Evolutionary conservation across 2,888 invertebrate genomes (phyloP).

Genomic region (Copidosoma aretas): DNA sequence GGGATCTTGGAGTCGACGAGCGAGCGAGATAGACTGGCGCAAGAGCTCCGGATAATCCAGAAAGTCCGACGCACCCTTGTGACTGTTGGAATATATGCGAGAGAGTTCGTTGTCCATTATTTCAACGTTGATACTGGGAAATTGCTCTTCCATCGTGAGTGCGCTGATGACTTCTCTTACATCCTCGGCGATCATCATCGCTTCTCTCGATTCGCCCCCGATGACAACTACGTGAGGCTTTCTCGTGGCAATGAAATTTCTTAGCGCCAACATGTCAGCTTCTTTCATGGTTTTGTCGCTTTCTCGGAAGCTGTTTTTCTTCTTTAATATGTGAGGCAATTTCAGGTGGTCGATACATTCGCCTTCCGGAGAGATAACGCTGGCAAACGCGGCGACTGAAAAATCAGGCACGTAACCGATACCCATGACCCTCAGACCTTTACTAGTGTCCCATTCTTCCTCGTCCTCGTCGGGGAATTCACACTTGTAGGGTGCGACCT

Average conservation of each 20-base stretch:
- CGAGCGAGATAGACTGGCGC: constrained; percentile 92
- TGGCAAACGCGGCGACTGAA: constrained; percentile 85
- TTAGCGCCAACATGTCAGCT: constrained; percentile 72
- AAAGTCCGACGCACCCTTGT: constrained; percentile 82
- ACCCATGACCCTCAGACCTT: constrained; percentile 86
- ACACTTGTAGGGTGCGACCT: constrained; percentile 82
- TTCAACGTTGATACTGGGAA: constrained; percentile 86
- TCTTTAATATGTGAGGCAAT: constrained; percentile 83
- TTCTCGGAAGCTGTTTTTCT: constrained; percentile 75
- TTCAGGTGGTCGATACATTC: constrained; percentile 91
- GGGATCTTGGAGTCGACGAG: constrained; percentile 92
- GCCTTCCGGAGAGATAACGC: constrained; percentile 86
- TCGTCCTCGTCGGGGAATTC: constrained; percentile 83
- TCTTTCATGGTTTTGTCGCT: constrained; percentile 74
- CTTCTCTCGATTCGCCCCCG: constrained; percentile 90
- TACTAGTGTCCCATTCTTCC: constrained; percentile 87
- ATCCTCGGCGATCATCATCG: constrained; percentile 80
- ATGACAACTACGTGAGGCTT: constrained; percentile 94
- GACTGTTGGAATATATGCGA: constrained; percentile 90
- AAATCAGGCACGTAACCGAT: constrained; percentile 87
- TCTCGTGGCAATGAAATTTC: constrained; percentile 85
- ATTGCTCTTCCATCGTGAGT: constrained; percentile 83
- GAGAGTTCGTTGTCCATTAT: constrained; percentile 93
- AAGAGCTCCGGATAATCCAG: constrained; percentile 90
- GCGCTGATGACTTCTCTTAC: constrained; percentile 76